Conservation (phyloP, 1,140 invertebrate genomes). For the Parasteatoda tepidariorum region DNA sequence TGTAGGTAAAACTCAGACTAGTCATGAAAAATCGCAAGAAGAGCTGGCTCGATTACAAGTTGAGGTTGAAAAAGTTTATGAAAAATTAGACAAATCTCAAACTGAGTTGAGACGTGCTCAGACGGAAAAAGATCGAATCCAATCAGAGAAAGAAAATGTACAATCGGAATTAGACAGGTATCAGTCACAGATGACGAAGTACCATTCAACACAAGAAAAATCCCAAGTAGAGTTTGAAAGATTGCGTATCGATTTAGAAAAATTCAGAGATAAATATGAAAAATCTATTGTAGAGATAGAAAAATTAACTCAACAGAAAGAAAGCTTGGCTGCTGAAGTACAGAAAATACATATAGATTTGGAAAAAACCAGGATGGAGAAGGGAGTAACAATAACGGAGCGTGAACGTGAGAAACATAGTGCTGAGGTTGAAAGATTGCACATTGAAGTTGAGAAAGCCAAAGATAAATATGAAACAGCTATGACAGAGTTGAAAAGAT, state of each 20-base stretch:
- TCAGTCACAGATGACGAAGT: constrained; percentile 80
- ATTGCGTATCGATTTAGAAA: constrained; percentile 86
- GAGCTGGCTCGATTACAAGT: constrained; percentile 86
- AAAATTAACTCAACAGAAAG: constrained; percentile 75
- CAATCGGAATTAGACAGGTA: constrained; percentile 83
- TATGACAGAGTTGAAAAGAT: constrained; percentile 59
- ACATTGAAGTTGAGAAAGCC: constrained; percentile 78
- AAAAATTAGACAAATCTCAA: constrained; percentile 87
- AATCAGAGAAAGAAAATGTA: constrained; percentile 79
- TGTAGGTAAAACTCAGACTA: constrained; percentile 82
- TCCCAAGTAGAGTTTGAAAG: constrained; percentile 83
- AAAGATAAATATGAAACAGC: constrained; percentile 67
- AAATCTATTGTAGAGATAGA: constrained; percentile 83
- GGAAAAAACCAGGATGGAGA: constrained; percentile 61
- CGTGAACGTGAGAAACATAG: constrained; percentile 55
- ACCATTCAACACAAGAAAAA: constrained; percentile 80
- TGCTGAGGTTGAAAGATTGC: constrained; percentile 69
- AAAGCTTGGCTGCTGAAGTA: constrained; percentile 63
- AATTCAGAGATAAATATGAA: constrained; percentile 84
- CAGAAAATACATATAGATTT: constrained; percentile 45
- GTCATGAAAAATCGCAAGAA: constrained; percentile 87
- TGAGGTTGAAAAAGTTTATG: constrained; percentile 90
- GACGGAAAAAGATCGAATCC: constrained; percentile 78
- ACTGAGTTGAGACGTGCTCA: constrained; percentile 84
- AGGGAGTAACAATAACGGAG: constrained; percentile 65